phyloP scores from a whole-genome alignment of 2,113 vertebrate species.

The Rhipidura dahli region DNA sequence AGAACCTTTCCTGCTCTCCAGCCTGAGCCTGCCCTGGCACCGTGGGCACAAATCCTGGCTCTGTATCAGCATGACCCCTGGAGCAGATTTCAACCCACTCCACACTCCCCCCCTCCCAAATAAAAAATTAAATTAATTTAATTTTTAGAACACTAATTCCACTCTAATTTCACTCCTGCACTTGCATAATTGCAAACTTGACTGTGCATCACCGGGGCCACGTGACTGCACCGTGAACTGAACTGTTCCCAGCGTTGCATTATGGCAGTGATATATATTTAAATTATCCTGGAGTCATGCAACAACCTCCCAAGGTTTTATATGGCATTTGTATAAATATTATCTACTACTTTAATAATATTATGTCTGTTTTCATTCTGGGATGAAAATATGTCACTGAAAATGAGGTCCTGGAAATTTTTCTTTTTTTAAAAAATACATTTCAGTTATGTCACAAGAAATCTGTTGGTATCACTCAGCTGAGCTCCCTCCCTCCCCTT shows the following conservation, averaged over 20 bases:
- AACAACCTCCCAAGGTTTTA: not conserved
- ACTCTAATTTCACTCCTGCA: not conserved
- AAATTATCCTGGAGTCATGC: not conserved
- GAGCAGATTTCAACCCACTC: not conserved
- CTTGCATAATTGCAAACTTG: slow-evolving; percentile 6
- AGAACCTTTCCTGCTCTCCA: not conserved
- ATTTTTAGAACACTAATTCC: not conserved
- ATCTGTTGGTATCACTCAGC: not conserved
- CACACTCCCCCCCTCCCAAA: too few relatives aligned
- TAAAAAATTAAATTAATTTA: not conserved
- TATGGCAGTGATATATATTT: not conserved
- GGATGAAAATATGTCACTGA: not conserved
- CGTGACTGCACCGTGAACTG: not conserved
- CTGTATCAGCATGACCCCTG: not conserved
- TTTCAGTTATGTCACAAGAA: not conserved
- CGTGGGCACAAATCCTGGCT: not conserved
- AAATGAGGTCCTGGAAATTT: not conserved
- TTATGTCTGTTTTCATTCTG: slow-evolving; percentile 3
- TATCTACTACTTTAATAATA: slow-evolving; percentile 23
- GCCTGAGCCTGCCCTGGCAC: not conserved
- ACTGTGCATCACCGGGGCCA: not conserved
- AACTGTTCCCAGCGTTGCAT: not conserved
- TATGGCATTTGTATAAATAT: not conserved
- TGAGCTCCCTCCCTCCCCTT: not conserved
- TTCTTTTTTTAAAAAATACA: not conserved